Percentiles rank a stretch among this genome's conserved stretches.
These are phyloP conservation scores for Euura lappo DNA, from an alignment of 1,140 invertebrate genomes.

Conservation along the genomic window DNA sequence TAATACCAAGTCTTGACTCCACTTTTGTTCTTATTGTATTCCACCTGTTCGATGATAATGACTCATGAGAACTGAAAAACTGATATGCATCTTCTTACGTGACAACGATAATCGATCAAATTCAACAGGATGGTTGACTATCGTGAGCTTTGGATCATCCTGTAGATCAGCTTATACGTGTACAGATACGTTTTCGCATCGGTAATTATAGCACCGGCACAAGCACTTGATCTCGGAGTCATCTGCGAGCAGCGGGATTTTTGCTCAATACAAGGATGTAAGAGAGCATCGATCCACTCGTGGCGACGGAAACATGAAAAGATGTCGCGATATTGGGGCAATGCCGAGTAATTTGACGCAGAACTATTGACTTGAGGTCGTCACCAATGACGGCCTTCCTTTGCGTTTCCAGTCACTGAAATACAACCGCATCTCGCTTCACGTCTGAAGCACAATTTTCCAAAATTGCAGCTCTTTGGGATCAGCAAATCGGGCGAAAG, in stretches of 20 bases:
- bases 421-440: not conserved
- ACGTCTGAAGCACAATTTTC: not conserved
- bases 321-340: constrained; percentile 31
- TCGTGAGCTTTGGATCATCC: no score
- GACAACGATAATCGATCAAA: no score
- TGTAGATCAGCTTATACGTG: no score
- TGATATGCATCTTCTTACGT: no score
- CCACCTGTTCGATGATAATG: not conserved
- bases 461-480: not conserved
- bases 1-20: not conserved
- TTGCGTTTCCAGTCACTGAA: not conserved
- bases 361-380: constrained; percentile 39
- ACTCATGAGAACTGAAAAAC: not conserved
- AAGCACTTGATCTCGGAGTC: not conserved
- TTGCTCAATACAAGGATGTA: not conserved
- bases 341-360: constrained; percentile 37
- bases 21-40: not conserved
- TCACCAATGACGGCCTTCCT: constrained; percentile 19
- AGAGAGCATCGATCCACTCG: constrained; percentile 35
- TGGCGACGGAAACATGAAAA: constrained; percentile 29
- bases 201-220: not conserved
- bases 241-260: not conserved
- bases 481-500: not conserved
- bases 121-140: no score
- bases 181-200: not conserved